Evolutionary conservation across 2,797 vertebrate species (phyloP), one percentile per base, ranked within the genome.

Genomic region (Enteromius treurensis): DNA sequence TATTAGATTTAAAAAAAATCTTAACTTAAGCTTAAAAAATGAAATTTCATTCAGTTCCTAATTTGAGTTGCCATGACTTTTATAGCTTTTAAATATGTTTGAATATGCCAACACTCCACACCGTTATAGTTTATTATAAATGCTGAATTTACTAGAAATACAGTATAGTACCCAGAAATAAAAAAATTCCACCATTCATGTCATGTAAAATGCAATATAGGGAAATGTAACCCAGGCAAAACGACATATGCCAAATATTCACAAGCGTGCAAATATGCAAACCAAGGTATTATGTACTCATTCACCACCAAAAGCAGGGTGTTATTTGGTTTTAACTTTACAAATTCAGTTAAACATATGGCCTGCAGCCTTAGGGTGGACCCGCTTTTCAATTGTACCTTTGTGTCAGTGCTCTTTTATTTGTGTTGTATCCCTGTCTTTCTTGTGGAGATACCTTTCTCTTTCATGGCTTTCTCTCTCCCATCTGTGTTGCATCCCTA

Each of bases 371-470:
- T 83, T 40, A 77, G 53, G 75, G 53, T 78, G 53, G 53, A 60
- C 53, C 42, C 9, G 11, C 26, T 77, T 83, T 83, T 62, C 67
- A 62, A 70, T 78, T 67, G 49, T 69, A 82, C 62, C 67, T 83
- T 83, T 83, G 81, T 83, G 78, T 37, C 73, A 45, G 49, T 83
- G 40, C 70, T 64, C 58, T 62, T 70, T 83, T 68, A 68, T 83
- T 71, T 83, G 17, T 34, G 37, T 19, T 51, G 32, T 65, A 64
- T 81, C n/a, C 26, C 70, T 51, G 81, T 83, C 74, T 53, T 77
- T 82, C 74, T 32, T 37, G 32, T 45, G 26, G 34, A 77, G 51
- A 69, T 69, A 70, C 49, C 34, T 69, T 83, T 83, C n/a, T 45
- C 64, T n/a, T 76, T 42, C 62, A 55, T 68, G 11, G 47, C 47